A percentile compares a stretch with the other conserved stretches of the same genome.
Evolutionary conservation across 2,797 vertebrate species (phyloP).

Genomic region (Etheostoma nigrum): DNA sequence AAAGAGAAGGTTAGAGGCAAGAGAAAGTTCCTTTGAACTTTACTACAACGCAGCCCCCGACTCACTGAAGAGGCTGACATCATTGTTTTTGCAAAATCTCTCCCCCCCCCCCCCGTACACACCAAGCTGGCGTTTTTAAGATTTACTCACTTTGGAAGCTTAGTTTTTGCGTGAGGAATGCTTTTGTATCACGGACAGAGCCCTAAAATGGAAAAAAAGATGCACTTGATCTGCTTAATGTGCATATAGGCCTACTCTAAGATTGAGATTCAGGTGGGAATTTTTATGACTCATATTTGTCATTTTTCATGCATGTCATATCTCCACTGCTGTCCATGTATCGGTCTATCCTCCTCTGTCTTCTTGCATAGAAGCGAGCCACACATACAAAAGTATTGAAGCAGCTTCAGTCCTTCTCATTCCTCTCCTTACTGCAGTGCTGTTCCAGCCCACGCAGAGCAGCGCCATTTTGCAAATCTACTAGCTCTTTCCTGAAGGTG

Average conservation of each 20-base stretch:
- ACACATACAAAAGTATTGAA: conserved; percentile 21
- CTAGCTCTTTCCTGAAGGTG: conserved; percentile 52
- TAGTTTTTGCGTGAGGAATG: neutral
- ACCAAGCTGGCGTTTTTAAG: neutral
- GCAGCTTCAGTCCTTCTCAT: conserved; percentile 56
- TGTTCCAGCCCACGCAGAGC: conserved; percentile 75
- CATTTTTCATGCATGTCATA: conserved; percentile 8
- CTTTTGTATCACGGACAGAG: neutral
- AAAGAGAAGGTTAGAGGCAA: neutral
- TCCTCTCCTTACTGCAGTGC: conserved; percentile 66
- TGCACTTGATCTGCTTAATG: neutral
- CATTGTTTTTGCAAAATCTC: neutral
- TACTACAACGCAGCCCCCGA: neutral
- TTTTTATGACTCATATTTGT: conserved; percentile 25
- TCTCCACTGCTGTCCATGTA: conserved; percentile 8
- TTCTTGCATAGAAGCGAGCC: conserved; percentile 9
- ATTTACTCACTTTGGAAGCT: neutral
- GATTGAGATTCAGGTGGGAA: conserved; percentile 3
- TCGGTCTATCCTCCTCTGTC: conserved; percentile 15
- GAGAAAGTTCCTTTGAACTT: neutral
- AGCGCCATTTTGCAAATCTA: conserved; percentile 79
- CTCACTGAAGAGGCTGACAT: neutral
- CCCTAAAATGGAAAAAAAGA: neutral
- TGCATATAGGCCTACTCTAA: neutral
- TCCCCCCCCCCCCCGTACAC: neutral